Base-by-base conservation (phyloP, 2,888 invertebrate species). In the Ochropleura leucogaster region DNA sequence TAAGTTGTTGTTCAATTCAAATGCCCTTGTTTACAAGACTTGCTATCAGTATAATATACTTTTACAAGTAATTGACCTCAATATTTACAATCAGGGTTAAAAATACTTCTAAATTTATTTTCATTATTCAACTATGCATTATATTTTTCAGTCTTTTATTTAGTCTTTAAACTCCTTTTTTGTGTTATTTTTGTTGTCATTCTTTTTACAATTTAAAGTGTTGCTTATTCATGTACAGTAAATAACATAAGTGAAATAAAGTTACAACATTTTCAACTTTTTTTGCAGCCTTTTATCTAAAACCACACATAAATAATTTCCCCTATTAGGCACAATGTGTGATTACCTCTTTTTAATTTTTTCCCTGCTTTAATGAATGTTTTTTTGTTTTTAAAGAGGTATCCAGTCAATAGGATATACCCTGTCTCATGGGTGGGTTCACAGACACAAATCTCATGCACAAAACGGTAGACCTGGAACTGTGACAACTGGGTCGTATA, bases 341-440 rank as follows among this genome's bases (percentile, higher is more conserved):
- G 30, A 46, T 44, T 7, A 40, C 8, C 3, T n/a, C 0, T 30
- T 47, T 75, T 60, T 30, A 49, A 74, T 53, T 47, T 46, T 18
- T 20, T 44, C 10, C 7, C 9, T 63, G n/a, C 20, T 46, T 46
- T 55, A 73, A 63, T 67, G 49, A 55, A 55, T 47, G 1, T 46
- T 79, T 79, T 78, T 74, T 63, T 20, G 63, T 79, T 79, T 79
- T 78, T 79, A 79, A 79, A 78, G 80, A 79, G 42, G 12, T 79
- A 64, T 47, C 67, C 74, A 53, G 80, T 53, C 44, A 14, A 67
- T 78, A 78, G 63, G 74, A 74, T 59, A 64, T 44, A n/a, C 63
- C 47, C 63, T 79, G 57, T 68, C 20, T 53, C 57, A 53, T 74
- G 74, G 78, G 78, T 78, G 80, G 62, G 74, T 78, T 74, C 64